Base-by-base conservation (phyloP, 2,888 invertebrate genomes). In the Ashinkailepas kermadecensis region DNA sequence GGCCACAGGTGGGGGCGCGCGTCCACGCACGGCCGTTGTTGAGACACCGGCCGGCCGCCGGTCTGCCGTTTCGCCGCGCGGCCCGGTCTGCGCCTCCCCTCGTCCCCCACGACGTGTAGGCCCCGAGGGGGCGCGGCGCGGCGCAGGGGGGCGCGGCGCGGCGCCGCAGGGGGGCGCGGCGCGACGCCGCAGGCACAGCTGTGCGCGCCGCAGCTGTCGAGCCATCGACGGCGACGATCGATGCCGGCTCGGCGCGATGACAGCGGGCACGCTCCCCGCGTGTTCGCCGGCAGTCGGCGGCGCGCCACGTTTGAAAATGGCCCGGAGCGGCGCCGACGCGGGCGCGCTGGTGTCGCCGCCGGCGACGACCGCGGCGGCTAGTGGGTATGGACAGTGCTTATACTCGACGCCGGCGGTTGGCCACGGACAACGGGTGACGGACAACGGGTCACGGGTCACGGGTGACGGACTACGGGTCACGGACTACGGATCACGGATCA, bases 171-270 rank as follows among this genome's bases (percentile, higher is more conserved):
- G 74, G 74, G 56, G 21, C 54, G 56, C 25, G 67, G 25, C 67
- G 67, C 67, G 25, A 18, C 74, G 56, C 74, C 56, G 74, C 74
- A n/a, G 39, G 54, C 54, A 54, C 74, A 74, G 74, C 74, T 74
- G 74, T 74, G 74, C 54, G 6, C 39, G 3, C 74, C 12, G 59
- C 74, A 74, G 74, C 74, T 74, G 74, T 54, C 18, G n/a, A 18
- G 54, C 54, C 67, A 25, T 67, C 67, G 67, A 2, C 67, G 25
- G 67, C 67, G 67, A 67, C 67, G 67, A 67, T 67, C 67, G 67
- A 67, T 67, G 67, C 8, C 56, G 74, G 54, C 56, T 56, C 74
- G 56, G 15, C 59, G 59, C 59, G 11, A 11, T 15, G 15, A 11
- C 12, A 11, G 15, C 12, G 59, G 59, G 59, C 59, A 15, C 59